Conservation (phyloP, 2,113 vertebrate species). For the Myotis yumanensis region DNA sequence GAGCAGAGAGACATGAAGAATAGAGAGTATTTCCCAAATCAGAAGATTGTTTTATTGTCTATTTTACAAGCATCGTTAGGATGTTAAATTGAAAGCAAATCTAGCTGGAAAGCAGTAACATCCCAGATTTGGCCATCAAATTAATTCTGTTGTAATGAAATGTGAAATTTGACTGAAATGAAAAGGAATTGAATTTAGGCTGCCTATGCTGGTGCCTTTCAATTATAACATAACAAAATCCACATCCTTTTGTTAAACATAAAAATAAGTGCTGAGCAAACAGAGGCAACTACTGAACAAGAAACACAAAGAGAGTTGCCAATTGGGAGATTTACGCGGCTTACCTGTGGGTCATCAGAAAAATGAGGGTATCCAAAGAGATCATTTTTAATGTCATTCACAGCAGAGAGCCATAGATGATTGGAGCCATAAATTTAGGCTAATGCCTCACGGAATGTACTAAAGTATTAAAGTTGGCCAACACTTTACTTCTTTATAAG, state of each 20-base stretch:
- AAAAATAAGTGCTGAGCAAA: constrained; percentile 77
- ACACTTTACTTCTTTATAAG: neutral
- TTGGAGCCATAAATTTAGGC: neutral
- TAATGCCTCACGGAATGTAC: neutral
- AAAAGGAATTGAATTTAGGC: constrained; percentile 71
- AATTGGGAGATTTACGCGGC: constrained; percentile 14
- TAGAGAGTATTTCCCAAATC: constrained; percentile 77
- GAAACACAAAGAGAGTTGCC: constrained; percentile 47
- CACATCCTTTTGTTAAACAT: constrained; percentile 72
- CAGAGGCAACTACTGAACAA: constrained; percentile 54
- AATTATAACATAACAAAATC: constrained; percentile 71
- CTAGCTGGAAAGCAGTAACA: constrained; percentile 76
- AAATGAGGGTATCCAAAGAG: neutral
- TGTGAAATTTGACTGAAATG: constrained; percentile 81
- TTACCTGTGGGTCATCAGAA: constrained; percentile 52
- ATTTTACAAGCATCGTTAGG: constrained; percentile 78
- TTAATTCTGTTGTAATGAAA: constrained; percentile 78
- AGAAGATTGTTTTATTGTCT: constrained; percentile 79
- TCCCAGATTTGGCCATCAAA: constrained; percentile 77
- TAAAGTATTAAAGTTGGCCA: neutral
- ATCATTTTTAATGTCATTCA: neutral
- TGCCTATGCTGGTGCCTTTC: constrained; percentile 68
- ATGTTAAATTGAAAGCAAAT: constrained; percentile 77
- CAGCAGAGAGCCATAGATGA: neutral
- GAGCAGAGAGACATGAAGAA: constrained; percentile 74